Evolutionary conservation across 1,140 invertebrate species (phyloP), one percentile per base, ranked within the genome.

Genomic region (Ceratitis capitata): DNA sequence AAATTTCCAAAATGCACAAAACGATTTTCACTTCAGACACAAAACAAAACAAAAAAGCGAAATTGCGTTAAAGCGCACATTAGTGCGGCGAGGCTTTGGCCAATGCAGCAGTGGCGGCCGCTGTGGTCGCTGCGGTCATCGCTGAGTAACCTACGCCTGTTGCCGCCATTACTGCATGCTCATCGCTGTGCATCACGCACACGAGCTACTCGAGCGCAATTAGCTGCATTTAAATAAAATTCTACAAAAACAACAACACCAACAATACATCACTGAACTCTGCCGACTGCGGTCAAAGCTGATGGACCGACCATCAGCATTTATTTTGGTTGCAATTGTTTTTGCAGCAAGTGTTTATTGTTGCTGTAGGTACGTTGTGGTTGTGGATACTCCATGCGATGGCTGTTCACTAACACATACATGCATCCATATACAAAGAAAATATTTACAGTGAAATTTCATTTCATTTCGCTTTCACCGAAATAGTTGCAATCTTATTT

Each of bases 401-500:
- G n/a, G 58, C 3, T 32, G 12, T 14, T n/a, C n/a, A n/a, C n/a
- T n/a, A n/a, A n/a, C n/a, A n/a, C n/a, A n/a, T n/a, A n/a, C n/a
- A n/a, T n/a, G n/a, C n/a, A n/a, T n/a, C n/a, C n/a, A n/a, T n/a
- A n/a, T n/a, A 29, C 32, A 78, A 19, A 45, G 12, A 45, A 78
- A 78, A 45, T 45, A 78, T 78, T 45, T 45, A 4, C 1, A 78
- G 45, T 45, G 35, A 45, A 42, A 78, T 47, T 78, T 45, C 35
- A 78, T 47, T 78, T 45, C 35, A 42, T 78, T 45, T 42, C 69
- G 69, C 69, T 78, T 78, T 78, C 69, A 78, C 69, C 69, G 39
- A 78, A 78, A 78, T 78, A 78, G 39, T 78, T 78, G 69, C 69
- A 78, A n/a, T 78, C 45, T 78, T 78, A 78, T 78, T 78, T 78